Evolutionary conservation across 2,888 invertebrate genomes (phyloP).

Genomic region (Drosophila atripex): DNA sequence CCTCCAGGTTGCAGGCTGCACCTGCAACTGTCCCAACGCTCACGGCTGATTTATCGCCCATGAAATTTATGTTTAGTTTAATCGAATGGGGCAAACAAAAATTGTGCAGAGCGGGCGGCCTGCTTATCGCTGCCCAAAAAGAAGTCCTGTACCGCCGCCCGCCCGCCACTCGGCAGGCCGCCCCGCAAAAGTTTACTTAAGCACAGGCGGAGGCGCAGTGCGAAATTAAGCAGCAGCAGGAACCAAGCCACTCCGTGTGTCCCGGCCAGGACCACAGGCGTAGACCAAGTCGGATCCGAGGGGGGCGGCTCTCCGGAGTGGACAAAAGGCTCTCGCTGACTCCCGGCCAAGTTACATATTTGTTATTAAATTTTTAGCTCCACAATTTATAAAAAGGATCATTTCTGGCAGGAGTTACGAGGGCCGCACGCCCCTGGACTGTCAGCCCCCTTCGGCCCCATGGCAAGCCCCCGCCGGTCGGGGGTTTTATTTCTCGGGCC

Average conservation of each 20-base stretch:
- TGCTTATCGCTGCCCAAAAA: slow-evolving; percentile 47
- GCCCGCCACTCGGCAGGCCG: too few species aligned
- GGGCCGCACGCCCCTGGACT: neutral
- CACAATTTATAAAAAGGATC: neutral
- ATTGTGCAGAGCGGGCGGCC: slow-evolving; percentile 35
- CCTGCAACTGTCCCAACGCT: slow-evolving; percentile 63
- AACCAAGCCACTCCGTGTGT: slow-evolving; percentile 48
- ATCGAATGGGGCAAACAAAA: slow-evolving; percentile 72
- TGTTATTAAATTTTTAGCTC: neutral
- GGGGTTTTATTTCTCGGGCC: slow-evolving; percentile 54
- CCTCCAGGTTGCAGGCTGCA: slow-evolving; percentile 41
- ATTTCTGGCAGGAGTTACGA: neutral
- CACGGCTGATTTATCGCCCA: slow-evolving; percentile 73
- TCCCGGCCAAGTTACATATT: neutral
- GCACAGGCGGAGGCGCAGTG: slow-evolving; percentile 47
- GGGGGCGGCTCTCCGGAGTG: neutral
- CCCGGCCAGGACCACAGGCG: neutral
- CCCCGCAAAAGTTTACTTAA: slow-evolving; percentile 48
- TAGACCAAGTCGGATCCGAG: neutral
- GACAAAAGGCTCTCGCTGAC: neutral
- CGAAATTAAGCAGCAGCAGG: slow-evolving; percentile 53
- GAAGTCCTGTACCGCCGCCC: neutral
- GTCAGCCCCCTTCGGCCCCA: too few species aligned
- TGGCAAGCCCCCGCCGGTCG: slow-evolving; percentile 21
- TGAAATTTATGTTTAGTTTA: slow-evolving; percentile 80